Evolutionary conservation across 2,888 invertebrate genomes (phyloP).

Genomic region (Tholera decimalis): DNA sequence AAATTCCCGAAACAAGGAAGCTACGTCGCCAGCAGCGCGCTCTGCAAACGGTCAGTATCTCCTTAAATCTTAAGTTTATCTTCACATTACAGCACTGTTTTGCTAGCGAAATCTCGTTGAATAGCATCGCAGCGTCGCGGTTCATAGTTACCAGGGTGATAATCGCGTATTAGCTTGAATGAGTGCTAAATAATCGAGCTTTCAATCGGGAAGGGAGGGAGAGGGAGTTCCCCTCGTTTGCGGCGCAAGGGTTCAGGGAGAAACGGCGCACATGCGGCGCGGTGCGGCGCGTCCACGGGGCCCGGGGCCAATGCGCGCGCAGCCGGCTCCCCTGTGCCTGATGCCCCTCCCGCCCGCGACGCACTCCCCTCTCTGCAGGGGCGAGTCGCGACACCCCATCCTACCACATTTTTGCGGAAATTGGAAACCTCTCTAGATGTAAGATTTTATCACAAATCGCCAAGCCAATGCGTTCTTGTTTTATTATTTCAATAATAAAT

Average conservation of each 20-base stretch:
- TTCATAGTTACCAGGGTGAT: slow-evolving; percentile 77
- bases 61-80: neutral
- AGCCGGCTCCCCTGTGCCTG: slow-evolving; percentile 67
- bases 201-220: slow-evolving; percentile 70
- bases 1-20: slow-evolving; percentile 93
- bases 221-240: slow-evolving; percentile 69
- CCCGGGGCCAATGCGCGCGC: slow-evolving; percentile 76
- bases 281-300: slow-evolving; percentile 73
- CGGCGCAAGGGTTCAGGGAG: slow-evolving; percentile 63
- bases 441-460: slow-evolving; percentile 28
- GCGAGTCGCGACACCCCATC: slow-evolving; percentile 78
- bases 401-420: slow-evolving; percentile 87
- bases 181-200: slow-evolving; percentile 85
- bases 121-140: slow-evolving; percentile 34
- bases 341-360: slow-evolving; percentile 54
- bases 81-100: neutral
- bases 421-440: slow-evolving; percentile 80
- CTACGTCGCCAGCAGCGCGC: slow-evolving; percentile 93
- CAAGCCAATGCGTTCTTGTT: slow-evolving; percentile 18
- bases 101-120: slow-evolving; percentile 55
- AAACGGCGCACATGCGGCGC: slow-evolving; percentile 74
- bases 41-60: slow-evolving; percentile 92
- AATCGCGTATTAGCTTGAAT: slow-evolving; percentile 83
- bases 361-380: slow-evolving; percentile 83
- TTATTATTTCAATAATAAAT: slow-evolving; percentile 26